These are phyloP conservation scores for Zoanthus sansibaricus DNA, from an alignment of 92 coral and sea anemone genomes.

Conservation along the genomic window DNA sequence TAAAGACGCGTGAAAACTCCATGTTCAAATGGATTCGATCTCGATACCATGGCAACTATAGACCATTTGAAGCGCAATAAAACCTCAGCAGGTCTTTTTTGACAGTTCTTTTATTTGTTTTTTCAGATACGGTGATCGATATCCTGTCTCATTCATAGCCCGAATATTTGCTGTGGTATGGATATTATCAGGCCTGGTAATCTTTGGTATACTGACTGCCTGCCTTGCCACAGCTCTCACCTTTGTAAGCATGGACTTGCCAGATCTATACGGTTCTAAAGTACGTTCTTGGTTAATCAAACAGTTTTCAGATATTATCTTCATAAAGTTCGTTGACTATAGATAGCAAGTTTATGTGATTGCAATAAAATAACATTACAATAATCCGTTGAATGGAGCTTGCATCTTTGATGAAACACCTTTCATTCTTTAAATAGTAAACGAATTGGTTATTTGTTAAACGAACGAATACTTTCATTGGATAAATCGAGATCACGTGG, in stretches of 20 bases:
- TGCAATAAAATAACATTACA: no score
- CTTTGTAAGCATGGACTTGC: slow-evolving; percentile 34
- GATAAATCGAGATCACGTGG: no score
- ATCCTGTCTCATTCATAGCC: slow-evolving; percentile 32
- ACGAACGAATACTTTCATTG: no score
- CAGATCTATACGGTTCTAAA: slow-evolving; percentile 12
- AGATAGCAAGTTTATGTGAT: no score
- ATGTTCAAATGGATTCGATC: no score
- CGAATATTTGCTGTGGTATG: slow-evolving; percentile 26
- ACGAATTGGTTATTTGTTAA: no score
- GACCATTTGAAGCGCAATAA: no score
- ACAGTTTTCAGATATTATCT: neutral
- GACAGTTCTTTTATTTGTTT: neutral
- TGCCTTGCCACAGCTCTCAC: slow-evolving; percentile 32
- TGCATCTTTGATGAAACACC: no score
- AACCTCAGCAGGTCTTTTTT: neutral
- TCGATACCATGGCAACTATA: no score
- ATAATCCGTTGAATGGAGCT: no score
- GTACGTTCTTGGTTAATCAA: neutral
- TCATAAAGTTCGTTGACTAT: neutral
- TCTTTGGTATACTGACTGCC: slow-evolving; percentile 33
- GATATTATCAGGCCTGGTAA: slow-evolving; percentile 29
- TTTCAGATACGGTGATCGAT: slow-evolving; percentile 35
- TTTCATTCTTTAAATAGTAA: no score
- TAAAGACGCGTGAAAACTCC: no score